A percentile compares a stretch with the other conserved stretches of the same genome.
phyloP scores from a whole-genome alignment of 2,888 invertebrate species.

The Adelphocoris suturalis region DNA sequence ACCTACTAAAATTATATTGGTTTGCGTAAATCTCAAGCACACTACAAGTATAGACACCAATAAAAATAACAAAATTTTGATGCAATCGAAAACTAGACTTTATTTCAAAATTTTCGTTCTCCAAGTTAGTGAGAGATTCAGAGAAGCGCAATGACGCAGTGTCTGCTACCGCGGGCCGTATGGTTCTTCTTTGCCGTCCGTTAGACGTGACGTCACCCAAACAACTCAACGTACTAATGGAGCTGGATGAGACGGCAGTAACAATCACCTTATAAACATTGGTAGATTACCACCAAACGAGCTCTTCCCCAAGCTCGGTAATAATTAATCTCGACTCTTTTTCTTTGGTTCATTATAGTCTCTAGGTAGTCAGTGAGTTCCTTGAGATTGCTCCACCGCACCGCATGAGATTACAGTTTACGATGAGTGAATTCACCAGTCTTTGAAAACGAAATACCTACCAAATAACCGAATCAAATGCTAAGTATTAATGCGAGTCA shows the following conservation, averaged over 20 bases:
- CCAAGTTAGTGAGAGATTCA: no score
- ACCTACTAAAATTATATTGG: no score
- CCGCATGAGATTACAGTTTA: background rate
- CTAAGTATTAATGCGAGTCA: no score
- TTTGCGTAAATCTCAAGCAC: no score
- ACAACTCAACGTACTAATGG: slow-evolving; percentile 2
- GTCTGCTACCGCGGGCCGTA: background rate
- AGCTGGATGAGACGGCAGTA: slow-evolving; percentile 40
- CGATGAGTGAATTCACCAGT: background rate
- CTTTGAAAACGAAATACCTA: background rate
- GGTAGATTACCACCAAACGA: slow-evolving; percentile 54
- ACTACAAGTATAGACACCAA: no score
- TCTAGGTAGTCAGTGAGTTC: background rate
- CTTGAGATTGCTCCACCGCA: background rate
- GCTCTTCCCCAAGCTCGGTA: slow-evolving; percentile 9
- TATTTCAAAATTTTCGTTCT: no score
- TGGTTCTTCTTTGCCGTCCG: background rate
- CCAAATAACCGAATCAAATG: no score
- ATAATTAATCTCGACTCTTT: slow-evolving; percentile 42
- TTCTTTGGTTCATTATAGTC: background rate
- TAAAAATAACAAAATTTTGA: no score
- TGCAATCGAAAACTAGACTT: no score
- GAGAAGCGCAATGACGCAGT: no score
- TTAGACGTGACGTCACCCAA: background rate
- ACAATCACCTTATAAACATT: slow-evolving; percentile 50